Conservation (phyloP, 2,797 vertebrate genomes). For the Naso thynnoides region DNA sequence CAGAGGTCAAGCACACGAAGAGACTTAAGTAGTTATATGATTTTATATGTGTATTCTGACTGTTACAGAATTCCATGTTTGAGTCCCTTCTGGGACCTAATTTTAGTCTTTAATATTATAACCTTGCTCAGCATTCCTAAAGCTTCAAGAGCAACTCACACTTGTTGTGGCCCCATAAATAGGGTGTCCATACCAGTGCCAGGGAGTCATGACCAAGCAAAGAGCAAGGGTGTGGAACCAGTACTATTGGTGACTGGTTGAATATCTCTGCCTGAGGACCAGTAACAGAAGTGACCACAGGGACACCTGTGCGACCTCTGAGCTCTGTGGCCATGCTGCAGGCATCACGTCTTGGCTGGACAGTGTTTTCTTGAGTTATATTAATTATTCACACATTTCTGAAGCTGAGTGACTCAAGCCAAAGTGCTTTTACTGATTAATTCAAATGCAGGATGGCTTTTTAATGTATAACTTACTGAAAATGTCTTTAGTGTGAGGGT, state of each 20-base stretch:
- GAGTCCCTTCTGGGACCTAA: not conserved
- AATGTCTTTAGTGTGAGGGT: not conserved
- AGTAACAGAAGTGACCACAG: constrained; percentile 54
- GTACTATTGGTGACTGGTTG: constrained; percentile 9
- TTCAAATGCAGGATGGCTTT: not conserved
- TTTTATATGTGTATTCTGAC: not conserved
- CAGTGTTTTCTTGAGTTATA: constrained; percentile 19
- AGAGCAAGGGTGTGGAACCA: constrained; percentile 40
- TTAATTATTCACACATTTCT: not conserved
- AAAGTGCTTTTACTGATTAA: not conserved
- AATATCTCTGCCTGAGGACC: constrained; percentile 38
- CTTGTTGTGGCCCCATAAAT: constrained; percentile 68
- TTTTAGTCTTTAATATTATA: constrained; percentile 31
- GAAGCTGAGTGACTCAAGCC: not conserved
- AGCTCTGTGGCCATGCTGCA: constrained; percentile 33
- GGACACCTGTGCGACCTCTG: constrained; percentile 77
- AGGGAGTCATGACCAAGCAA: constrained; percentile 72
- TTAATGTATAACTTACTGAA: not conserved
- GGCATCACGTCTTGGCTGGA: constrained; percentile 3
- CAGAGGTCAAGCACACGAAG: constrained; percentile 19
- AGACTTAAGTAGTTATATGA: too few species aligned
- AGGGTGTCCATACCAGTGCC: constrained; percentile 52
- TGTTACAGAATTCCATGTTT: constrained; percentile 9
- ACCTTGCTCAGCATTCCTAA: constrained; percentile 64
- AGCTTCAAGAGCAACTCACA: constrained; percentile 31